These are phyloP conservation scores for Brachyalestes nurse DNA, from an alignment of 2,797 vertebrate genomes.

Conservation along the genomic window DNA sequence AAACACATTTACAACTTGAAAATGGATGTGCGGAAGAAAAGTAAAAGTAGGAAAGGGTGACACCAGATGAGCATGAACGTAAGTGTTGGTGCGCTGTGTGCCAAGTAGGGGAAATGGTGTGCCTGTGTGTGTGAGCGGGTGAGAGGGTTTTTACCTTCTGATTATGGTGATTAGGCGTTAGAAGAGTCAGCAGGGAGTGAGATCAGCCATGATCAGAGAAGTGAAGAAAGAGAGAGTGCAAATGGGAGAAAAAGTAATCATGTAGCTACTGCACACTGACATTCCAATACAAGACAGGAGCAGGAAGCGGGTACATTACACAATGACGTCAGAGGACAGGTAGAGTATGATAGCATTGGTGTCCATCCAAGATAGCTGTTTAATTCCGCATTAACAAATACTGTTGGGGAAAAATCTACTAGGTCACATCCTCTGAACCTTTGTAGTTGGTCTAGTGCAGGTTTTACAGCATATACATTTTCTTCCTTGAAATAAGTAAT, in stretches of 20 bases:
- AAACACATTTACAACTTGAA: slow-evolving; percentile 27
- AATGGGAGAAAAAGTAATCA: slow-evolving; percentile 43
- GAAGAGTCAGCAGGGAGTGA: slow-evolving; percentile 74
- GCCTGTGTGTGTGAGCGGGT: slow-evolving; percentile 29
- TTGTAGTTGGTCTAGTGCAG: too few relatives aligned
- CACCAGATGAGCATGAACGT: slow-evolving; percentile 22
- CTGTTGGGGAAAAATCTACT: background rate
- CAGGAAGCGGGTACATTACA: slow-evolving; percentile 41
- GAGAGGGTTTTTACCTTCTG: slow-evolving; percentile 92
- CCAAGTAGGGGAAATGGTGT: slow-evolving; percentile 38
- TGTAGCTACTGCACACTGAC: slow-evolving; percentile 47
- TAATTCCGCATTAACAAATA: background rate
- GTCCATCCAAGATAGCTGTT: background rate
- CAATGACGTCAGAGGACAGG: slow-evolving; percentile 58
- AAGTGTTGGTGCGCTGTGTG: slow-evolving; percentile 6
- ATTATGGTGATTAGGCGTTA: slow-evolving; percentile 79
- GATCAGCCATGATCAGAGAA: slow-evolving; percentile 74
- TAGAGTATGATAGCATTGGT: slow-evolving; percentile 49
- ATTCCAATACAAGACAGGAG: slow-evolving; percentile 42
- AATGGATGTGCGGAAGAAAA: slow-evolving; percentile 9
- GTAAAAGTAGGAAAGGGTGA: slow-evolving; percentile 18
- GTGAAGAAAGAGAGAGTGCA: slow-evolving; percentile 33
- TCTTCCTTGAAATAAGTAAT: too few relatives aligned
- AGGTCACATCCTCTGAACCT: too few relatives aligned
- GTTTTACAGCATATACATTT: background rate